Conservation (phyloP, 64 coral and sea anemone species). For the Porites lutea region DNA sequence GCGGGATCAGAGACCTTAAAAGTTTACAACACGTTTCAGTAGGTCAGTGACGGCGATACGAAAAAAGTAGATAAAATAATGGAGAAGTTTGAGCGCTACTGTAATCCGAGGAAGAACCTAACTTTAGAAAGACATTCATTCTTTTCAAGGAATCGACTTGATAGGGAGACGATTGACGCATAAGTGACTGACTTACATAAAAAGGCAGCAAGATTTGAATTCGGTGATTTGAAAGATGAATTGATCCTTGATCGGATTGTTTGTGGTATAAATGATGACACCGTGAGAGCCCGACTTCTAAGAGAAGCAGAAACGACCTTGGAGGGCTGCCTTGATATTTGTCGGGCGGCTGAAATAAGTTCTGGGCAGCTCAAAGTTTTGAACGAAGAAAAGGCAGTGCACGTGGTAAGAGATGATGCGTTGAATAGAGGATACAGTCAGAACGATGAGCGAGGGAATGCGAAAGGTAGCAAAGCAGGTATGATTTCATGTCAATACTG, state of each 20-base stretch:
- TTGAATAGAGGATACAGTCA: not conserved
- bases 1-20: not conserved
- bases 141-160: conserved; percentile 1
- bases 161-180: too few relatives aligned
- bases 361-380: not conserved
- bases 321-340: conserved; percentile 29
- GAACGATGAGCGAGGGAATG: not conserved
- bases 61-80: conserved; percentile 1
- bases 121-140: conserved; percentile 42
- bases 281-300: conserved; percentile 4
- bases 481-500: not conserved
- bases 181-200: too few relatives aligned
- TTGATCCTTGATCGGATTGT: not conserved
- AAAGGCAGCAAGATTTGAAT: too few relatives aligned
- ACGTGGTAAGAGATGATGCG: not conserved
- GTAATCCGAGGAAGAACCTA: conserved; percentile 29
- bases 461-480: not conserved
- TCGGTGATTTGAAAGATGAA: too few relatives aligned
- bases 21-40: conserved; percentile 2
- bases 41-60: not conserved
- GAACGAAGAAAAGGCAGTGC: conserved; percentile 26
- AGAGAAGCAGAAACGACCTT: conserved; percentile 26
- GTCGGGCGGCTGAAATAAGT: conserved; percentile 27
- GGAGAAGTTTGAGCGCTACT: conserved; percentile 37
- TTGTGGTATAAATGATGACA: not conserved